A percentile compares a stretch with the other conserved stretches of the same genome.
Conservation (phyloP, 2,113 vertebrate species). For the Pachyramphus minor region DNA sequence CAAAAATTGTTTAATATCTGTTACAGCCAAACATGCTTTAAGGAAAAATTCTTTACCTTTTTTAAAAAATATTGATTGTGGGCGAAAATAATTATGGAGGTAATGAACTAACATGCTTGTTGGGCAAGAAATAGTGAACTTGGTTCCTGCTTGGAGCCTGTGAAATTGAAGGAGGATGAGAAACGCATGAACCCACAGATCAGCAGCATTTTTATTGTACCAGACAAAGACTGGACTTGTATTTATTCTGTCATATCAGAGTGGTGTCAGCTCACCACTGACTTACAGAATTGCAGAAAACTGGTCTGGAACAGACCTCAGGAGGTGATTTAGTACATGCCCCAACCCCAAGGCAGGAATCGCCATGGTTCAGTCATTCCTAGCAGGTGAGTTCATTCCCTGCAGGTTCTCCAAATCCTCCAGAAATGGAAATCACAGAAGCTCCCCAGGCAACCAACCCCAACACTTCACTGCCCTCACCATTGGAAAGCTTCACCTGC, state of each 20-base stretch:
- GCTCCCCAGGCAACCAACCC: neutral
- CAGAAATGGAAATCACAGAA: neutral
- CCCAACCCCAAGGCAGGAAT: neutral
- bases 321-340: neutral
- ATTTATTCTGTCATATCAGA: neutral
- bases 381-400: neutral
- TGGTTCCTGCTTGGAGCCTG: neutral
- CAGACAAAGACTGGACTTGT: neutral
- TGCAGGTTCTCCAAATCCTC: neutral
- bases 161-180: neutral
- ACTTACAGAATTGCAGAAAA: neutral
- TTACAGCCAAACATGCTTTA: neutral
- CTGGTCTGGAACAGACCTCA: neutral
- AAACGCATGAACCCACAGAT: neutral
- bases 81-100: neutral
- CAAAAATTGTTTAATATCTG: slow-evolving; percentile 2
- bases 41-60: neutral
- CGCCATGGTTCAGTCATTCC: neutral
- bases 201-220: neutral
- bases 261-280: neutral
- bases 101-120: neutral
- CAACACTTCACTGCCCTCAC: neutral
- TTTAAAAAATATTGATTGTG: neutral
- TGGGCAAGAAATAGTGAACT: neutral
- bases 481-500: neutral